Conservation (phyloP, 2,888 invertebrate species). For the Apotomis turbidana region DNA sequence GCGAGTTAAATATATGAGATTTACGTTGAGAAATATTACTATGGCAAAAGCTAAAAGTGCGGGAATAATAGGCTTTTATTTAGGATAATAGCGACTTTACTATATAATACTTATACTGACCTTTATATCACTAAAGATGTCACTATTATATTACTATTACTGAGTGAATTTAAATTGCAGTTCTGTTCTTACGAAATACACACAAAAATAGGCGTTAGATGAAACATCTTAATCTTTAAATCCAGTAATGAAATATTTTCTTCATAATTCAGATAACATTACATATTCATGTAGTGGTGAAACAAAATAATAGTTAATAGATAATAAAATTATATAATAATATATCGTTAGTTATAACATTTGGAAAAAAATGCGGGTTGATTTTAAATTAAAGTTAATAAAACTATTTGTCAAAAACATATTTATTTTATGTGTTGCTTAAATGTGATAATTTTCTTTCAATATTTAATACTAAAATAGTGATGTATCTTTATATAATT, state of each 20-base stretch:
- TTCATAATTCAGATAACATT: no score
- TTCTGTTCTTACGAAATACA: no score
- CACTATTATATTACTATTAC: no score
- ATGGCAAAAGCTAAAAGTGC: background rate
- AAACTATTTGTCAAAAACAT: background rate
- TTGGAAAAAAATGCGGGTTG: conserved; percentile 24
- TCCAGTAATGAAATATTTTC: no score
- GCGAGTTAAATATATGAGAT: background rate
- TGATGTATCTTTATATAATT: background rate
- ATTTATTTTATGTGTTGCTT: background rate
- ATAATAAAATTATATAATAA: background rate
- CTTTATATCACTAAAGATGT: background rate
- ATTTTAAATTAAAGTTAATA: background rate
- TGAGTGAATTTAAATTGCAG: no score
- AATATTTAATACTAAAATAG: conserved; percentile 9
- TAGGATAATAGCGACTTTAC: background rate
- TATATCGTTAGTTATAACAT: conserved; percentile 14
- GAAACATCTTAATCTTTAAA: no score
- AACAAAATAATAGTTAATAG: background rate
- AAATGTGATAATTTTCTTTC: conserved; percentile 4
- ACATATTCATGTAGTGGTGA: no score
- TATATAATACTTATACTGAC: conserved; percentile 10
- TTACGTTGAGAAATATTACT: background rate
- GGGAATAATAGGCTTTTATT: background rate
- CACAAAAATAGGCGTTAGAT: no score